A percentile compares a stretch with the other conserved stretches of the same genome.
Evolutionary conservation across 2,113 vertebrate species (phyloP).

Genomic region (Eclectus roratus): DNA sequence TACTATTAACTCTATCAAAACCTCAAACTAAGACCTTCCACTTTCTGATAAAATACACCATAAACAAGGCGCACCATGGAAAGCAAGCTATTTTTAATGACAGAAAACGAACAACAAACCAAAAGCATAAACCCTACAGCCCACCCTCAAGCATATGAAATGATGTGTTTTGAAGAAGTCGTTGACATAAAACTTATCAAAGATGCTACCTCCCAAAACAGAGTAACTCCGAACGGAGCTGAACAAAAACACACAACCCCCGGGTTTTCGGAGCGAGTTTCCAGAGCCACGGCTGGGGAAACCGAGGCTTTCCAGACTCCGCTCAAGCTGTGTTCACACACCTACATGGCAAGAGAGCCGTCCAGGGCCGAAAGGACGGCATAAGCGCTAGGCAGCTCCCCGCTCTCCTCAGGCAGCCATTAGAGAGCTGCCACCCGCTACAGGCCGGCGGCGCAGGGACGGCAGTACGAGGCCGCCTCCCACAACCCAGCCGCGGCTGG

Average conservation of each 20-base stretch:
- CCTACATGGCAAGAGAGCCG: too few species aligned
- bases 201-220: neutral
- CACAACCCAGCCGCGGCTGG: rapidly evolving
- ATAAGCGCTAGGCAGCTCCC: too few species aligned
- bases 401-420: neutral
- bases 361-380: too few species aligned
- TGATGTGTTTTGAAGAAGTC: neutral
- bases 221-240: neutral
- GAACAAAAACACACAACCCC: too few species aligned
- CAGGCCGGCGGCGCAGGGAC: neutral
- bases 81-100: neutral
- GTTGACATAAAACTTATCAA: neutral
- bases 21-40: neutral
- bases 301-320: neutral
- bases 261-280: neutral
- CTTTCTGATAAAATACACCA: neutral
- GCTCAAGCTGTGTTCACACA: rapidly evolving
- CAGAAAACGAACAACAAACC: neutral
- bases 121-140: rapidly evolving
- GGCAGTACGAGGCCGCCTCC: too few species aligned
- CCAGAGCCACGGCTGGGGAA: neutral
- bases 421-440: neutral
- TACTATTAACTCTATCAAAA: neutral
- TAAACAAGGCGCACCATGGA: neutral
- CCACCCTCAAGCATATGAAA: neutral